Conservation (phyloP, 2,888 invertebrate species). For the Buathra laborator region DNA sequence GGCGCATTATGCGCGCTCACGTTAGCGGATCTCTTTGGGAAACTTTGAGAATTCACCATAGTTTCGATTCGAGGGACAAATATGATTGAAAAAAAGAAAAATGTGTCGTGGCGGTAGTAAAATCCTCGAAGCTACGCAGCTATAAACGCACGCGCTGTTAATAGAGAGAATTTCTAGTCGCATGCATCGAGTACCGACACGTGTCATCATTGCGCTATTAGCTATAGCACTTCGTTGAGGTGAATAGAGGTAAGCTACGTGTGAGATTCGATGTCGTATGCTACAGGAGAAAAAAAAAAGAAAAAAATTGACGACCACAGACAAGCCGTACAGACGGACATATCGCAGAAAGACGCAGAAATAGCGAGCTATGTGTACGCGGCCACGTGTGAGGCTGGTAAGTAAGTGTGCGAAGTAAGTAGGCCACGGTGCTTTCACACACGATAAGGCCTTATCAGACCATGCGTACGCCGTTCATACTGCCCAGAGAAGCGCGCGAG, state of each 20-base stretch:
- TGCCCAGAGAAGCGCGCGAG: constrained; percentile 45
- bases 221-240: background rate
- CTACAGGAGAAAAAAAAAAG: too few relatives aligned
- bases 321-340: constrained; percentile 27
- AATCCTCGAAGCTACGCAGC: too few relatives aligned
- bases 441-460: constrained; percentile 84
- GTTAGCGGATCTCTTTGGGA: background rate
- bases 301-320: too few relatives aligned
- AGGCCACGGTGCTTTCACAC: constrained; percentile 85
- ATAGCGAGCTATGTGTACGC: constrained; percentile 34
- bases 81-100: background rate
- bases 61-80: background rate
- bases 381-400: constrained; percentile 55
- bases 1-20: background rate
- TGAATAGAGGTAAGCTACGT: background rate
- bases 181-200: constrained; percentile 36
- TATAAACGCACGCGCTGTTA: too few relatives aligned
- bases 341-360: constrained; percentile 66
- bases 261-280: constrained; percentile 4
- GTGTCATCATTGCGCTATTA: background rate
- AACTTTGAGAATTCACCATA: background rate
- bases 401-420: constrained; percentile 75
- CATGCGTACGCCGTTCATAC: constrained; percentile 74
- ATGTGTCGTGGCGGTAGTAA: background rate
- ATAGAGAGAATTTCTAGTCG: too few relatives aligned